Evolutionary conservation across 2,113 vertebrate species (phyloP).

Genomic region (Chamaea fasciata): DNA sequence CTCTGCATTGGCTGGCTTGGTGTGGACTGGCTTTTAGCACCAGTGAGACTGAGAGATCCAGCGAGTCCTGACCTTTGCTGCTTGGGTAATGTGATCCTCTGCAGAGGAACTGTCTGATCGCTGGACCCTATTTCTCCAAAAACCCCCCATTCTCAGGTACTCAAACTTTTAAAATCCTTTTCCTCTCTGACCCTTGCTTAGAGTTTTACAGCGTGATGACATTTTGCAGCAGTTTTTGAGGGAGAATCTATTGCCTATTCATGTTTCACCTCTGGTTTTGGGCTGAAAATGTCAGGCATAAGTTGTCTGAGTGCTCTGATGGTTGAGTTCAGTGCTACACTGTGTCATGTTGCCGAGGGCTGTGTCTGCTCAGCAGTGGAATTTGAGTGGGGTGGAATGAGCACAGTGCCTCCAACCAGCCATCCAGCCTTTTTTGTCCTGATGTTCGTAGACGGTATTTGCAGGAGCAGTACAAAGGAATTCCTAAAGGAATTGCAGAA

Average conservation of each 20-base stretch:
- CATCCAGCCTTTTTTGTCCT: not conserved
- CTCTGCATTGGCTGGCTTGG: not conserved
- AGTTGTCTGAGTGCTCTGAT: not conserved
- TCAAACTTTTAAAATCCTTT: not conserved
- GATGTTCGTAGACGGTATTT: not conserved
- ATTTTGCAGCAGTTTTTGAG: not conserved
- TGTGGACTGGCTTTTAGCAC: not conserved
- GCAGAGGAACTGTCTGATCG: not conserved
- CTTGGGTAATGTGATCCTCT: not conserved
- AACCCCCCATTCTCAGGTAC: not conserved
- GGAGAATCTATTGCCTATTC: not conserved
- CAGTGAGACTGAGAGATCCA: not conserved
- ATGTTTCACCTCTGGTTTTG: not conserved
- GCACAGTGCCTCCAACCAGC: not conserved
- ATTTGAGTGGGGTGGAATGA: conserved; percentile 22
- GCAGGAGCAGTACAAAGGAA: not conserved
- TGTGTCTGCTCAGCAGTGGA: conserved; percentile 14
- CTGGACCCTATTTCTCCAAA: not conserved
- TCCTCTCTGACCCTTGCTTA: not conserved
- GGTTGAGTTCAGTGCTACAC: not conserved
- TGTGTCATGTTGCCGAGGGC: not conserved
- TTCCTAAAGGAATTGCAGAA: not conserved
- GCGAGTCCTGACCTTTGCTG: not conserved
- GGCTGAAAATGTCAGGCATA: not conserved
- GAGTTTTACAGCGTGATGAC: not conserved